Percentiles rank a stretch among this genome's conserved stretches.
phyloP scores from a whole-genome alignment of 1,140 invertebrate genomes.

The Hypsibius dujardini region DNA sequence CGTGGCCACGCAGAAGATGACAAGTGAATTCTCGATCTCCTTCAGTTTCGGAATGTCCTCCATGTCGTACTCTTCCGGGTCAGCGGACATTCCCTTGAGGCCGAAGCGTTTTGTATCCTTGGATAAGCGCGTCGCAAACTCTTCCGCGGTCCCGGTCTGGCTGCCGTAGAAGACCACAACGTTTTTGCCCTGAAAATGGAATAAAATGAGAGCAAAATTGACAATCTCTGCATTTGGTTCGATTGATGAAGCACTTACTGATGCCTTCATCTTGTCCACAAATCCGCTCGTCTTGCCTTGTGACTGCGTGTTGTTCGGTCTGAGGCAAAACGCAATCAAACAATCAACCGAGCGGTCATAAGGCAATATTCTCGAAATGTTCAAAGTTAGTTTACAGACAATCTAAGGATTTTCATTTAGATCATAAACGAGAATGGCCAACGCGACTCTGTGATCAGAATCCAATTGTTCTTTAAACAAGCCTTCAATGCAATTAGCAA shows the following conservation, averaged over 20 bases:
- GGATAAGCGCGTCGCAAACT: constrained; percentile 89
- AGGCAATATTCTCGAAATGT: no score
- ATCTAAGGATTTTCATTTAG: no score
- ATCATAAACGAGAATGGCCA: no score
- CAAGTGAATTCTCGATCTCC: constrained; percentile 76
- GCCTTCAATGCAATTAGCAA: no score
- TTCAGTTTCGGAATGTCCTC: constrained; percentile 69
- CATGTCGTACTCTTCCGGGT: constrained; percentile 98
- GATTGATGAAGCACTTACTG: background rate
- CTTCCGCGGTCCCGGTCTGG: constrained; percentile 96
- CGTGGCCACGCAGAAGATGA: constrained; percentile 92
- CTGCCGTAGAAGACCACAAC: constrained; percentile 97
- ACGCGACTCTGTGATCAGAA: no score
- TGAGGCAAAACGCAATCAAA: no score
- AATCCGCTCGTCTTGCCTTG: constrained; percentile 6
- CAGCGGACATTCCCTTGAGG: constrained; percentile 93
- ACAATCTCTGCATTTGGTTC: no score
- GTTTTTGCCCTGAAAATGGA: constrained; percentile 52
- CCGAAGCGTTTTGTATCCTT: constrained; percentile 87
- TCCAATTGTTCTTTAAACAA: no score
- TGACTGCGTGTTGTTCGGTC: no score
- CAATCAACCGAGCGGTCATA: no score
- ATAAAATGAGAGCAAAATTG: no score
- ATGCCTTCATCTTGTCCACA: constrained; percentile 15
- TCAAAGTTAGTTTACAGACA: no score